These are phyloP conservation scores for Drosophila vallismaia DNA, from an alignment of 2,888 invertebrate species.

Conservation along the genomic window DNA sequence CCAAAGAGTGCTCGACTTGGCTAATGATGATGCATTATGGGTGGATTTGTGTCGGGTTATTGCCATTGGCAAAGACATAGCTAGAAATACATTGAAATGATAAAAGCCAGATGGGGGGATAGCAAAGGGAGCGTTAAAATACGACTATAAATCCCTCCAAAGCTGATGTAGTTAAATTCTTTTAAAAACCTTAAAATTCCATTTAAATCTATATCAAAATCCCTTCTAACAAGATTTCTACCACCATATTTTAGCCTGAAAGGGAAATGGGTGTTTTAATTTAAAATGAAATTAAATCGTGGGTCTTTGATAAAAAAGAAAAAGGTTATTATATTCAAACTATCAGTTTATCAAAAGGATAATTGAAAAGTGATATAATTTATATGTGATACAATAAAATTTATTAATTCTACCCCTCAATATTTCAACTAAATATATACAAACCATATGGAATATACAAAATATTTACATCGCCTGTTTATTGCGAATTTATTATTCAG, in stretches of 20 bases:
- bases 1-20: slow-evolving; percentile 23
- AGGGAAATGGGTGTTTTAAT: too few relatives aligned
- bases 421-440: not conserved
- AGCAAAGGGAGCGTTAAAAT: not conserved
- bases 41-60: slow-evolving; percentile 26
- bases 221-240: too few relatives aligned
- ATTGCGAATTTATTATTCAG: slow-evolving; percentile 15
- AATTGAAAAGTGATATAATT: not conserved
- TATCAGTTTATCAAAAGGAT: not conserved
- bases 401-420: not conserved
- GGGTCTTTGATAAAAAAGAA: too few relatives aligned
- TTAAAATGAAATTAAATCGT: too few relatives aligned
- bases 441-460: not conserved
- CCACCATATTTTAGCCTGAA: too few relatives aligned
- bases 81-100: not conserved
- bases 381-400: not conserved
- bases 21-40: slow-evolving; percentile 76
- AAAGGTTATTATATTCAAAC: too few relatives aligned
- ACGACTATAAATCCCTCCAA: not conserved
- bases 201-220: not conserved
- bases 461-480: slow-evolving; percentile 17
- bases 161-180: not conserved
- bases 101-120: not conserved
- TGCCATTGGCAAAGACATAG: not conserved
- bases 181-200: not conserved